These are phyloP conservation scores for Penaeus vannamei DNA, from an alignment of 1,140 invertebrate species.

Conservation along the genomic window DNA sequence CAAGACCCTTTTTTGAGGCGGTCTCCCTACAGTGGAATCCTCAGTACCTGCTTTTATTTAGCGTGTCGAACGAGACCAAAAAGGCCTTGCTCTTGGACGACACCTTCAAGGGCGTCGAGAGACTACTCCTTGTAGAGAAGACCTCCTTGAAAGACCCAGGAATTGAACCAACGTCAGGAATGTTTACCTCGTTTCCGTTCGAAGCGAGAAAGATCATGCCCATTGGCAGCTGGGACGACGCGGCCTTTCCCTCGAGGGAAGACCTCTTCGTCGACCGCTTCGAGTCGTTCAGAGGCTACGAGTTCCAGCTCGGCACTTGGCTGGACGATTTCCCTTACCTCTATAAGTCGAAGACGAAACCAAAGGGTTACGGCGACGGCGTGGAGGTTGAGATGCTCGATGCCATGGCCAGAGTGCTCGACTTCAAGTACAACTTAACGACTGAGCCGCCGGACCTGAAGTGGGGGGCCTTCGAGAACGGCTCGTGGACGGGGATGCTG, in stretches of 20 bases:
- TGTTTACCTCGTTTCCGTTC: conserved; percentile 20
- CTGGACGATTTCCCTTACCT: conserved; percentile 1
- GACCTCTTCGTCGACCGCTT: conserved; percentile 38
- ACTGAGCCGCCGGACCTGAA: not conserved
- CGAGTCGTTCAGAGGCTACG: conserved; percentile 42
- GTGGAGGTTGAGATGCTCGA: conserved; percentile 40
- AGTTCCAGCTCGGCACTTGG: conserved; percentile 38
- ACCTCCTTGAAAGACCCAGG: not conserved
- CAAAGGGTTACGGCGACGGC: conserved; percentile 1
- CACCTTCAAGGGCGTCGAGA: not conserved
- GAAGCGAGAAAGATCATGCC: not conserved
- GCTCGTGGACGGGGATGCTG: conserved; percentile 53
- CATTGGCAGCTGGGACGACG: not conserved
- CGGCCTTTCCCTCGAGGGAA: not conserved
- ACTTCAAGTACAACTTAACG: conserved; percentile 44
- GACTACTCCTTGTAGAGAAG: not conserved
- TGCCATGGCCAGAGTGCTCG: conserved; percentile 27
- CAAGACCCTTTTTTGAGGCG: not conserved
- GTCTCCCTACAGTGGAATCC: not conserved
- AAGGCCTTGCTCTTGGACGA: not conserved
- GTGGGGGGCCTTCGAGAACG: conserved; percentile 54
- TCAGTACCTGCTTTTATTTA: conserved; percentile 1
- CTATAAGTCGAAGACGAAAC: not conserved
- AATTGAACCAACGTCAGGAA: not conserved
- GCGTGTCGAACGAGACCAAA: not conserved